Evolutionary conservation across 2,113 vertebrate species (phyloP).

Genomic region (Seriola dumerili): DNA sequence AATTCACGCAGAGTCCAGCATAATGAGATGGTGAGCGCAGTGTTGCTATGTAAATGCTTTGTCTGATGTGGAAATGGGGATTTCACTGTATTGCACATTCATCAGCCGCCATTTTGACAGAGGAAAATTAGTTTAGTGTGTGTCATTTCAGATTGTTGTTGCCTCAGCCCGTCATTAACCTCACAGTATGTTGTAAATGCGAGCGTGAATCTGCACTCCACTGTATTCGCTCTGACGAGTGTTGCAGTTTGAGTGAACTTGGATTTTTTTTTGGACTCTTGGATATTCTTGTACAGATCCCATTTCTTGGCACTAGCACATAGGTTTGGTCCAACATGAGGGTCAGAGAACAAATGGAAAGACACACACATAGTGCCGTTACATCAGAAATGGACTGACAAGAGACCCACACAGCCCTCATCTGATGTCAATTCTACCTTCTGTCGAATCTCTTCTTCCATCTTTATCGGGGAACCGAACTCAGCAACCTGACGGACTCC

Average conservation of each 20-base stretch:
- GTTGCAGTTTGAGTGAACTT: not conserved
- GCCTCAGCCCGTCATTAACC: slow-evolving; percentile 60
- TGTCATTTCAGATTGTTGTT: not conserved
- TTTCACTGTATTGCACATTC: slow-evolving; percentile 10
- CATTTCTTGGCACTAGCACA: not conserved
- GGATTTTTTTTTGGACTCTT: not conserved
- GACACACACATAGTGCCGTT: not conserved
- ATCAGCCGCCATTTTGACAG: slow-evolving; percentile 28
- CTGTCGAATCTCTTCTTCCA: slow-evolving; percentile 98
- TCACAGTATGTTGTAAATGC: slow-evolving; percentile 52
- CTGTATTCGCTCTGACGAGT: not conserved
- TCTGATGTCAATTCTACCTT: slow-evolving; percentile 84
- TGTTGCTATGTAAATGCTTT: not conserved
- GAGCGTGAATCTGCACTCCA: not conserved
- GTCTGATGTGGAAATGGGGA: not conserved
- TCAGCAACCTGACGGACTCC: slow-evolving; percentile 97
- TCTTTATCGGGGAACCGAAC: slow-evolving; percentile 95
- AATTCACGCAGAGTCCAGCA: not conserved
- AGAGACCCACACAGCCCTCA: not conserved
- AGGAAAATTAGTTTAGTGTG: not conserved
- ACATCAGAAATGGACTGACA: not conserved
- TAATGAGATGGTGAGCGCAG: not conserved
- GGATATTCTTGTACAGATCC: not conserved
- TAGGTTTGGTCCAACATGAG: not conserved
- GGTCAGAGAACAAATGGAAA: not conserved